Base-by-base conservation (phyloP, 2,797 vertebrate species). In the Chromis chromis region DNA sequence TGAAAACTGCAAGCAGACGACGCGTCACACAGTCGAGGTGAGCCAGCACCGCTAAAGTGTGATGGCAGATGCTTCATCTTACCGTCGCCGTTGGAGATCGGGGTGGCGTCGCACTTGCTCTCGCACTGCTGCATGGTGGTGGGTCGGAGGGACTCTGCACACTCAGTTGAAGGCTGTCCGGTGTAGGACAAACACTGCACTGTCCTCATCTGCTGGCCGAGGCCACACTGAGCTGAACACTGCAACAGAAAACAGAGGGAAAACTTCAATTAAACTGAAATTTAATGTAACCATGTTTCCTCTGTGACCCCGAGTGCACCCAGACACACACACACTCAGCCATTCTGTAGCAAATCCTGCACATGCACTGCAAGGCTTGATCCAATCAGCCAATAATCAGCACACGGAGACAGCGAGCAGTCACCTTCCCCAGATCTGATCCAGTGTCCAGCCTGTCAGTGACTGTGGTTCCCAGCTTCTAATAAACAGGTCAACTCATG, bases 161-260 rank as follows among this genome's bases (percentile, higher is more conserved):
- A 99, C 52, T 99, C 97, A 2, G 68, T 94, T 19, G 97, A 98
- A n/a, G 94, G 94, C 93, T 98, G 98, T 52, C 97, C 98, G 0
- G 96, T 98, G 78, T 98, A 99, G 14, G 97, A 98, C 31, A 99
- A 94, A 88, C 98, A 99, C 87, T 97, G 97, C 40, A 99, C 97
- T 4, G 95, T 96, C 89, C 98, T 90, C 96, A 97, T 97, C 88
- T 99, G 97, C 92, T 99, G 98, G 28, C 98, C 98, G 69, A 99
- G 94, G 83, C 98, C 97, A 79, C 98, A 99, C 49, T 98, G 97
- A n/a, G 98, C 97, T 58, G 98, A 99, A 83, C 98, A 99, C 98
- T 99, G 89, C 4, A 55, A 83, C 56, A 77, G 13, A 60, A 61
- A 78, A n/a, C 17, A 46, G 42, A 25, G 14, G 14, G 36, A 42